Conservation (phyloP, 2,888 invertebrate genomes). For the Stomorhina lunata region DNA sequence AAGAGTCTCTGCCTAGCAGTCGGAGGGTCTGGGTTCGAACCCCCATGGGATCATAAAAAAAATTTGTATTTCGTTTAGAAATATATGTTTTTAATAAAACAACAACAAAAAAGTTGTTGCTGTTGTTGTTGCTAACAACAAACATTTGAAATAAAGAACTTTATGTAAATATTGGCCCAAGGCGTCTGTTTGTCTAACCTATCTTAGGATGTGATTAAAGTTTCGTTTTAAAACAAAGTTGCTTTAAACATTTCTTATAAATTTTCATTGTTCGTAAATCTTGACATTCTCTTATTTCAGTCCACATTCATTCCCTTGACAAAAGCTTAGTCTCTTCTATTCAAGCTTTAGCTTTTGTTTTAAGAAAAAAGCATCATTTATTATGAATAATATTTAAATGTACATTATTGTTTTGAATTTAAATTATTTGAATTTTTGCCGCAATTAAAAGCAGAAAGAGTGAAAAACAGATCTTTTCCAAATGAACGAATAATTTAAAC, state of each 20-base stretch:
- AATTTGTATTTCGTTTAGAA: too few relatives aligned
- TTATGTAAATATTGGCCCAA: too few relatives aligned
- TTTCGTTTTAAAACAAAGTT: background rate
- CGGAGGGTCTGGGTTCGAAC: too few relatives aligned
- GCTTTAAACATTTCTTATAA: background rate
- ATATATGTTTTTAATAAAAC: too few relatives aligned
- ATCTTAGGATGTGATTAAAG: background rate
- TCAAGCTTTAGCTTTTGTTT: background rate
- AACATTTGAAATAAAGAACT: too few relatives aligned
- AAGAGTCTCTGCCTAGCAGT: too few relatives aligned
- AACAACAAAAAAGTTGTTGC: too few relatives aligned
- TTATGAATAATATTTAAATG: background rate
- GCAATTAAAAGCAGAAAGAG: slow-evolving; percentile 35
- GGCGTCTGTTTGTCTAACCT: background rate
- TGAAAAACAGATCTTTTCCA: slow-evolving; percentile 23
- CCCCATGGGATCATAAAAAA: too few relatives aligned
- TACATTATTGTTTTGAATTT: background rate
- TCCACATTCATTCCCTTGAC: slow-evolving; percentile 9
- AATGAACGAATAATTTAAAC: slow-evolving; percentile 28
- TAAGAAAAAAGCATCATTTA: background rate
- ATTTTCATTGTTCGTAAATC: background rate
- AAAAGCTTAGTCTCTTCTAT: background rate
- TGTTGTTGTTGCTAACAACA: too few relatives aligned
- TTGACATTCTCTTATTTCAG: background rate
- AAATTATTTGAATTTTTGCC: slow-evolving; percentile 34